Evolutionary conservation across 2,113 vertebrate species (phyloP).

Genomic region (Malaclemys terrapin): DNA sequence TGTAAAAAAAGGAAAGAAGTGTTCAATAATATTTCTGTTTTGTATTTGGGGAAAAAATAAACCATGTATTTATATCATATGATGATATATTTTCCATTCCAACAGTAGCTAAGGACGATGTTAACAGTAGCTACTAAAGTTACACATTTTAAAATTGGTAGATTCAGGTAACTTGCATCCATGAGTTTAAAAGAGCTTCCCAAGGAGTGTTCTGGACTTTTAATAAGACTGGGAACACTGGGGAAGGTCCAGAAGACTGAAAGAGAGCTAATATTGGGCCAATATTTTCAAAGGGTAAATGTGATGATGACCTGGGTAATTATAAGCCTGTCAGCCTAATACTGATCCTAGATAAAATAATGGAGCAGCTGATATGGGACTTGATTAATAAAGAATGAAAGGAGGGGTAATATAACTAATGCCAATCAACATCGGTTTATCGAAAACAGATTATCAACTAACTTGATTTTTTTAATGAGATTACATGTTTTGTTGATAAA

Average conservation of each 20-base stretch:
- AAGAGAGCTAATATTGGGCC: background rate
- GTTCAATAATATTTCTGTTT: background rate
- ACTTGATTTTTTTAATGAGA: too few species aligned
- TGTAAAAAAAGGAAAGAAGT: background rate
- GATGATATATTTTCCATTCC: background rate
- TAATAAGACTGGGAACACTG: background rate
- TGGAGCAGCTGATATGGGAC: background rate
- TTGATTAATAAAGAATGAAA: background rate
- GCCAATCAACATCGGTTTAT: too few species aligned
- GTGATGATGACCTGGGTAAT: background rate
- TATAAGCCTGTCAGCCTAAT: background rate
- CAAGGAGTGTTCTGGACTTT: background rate
- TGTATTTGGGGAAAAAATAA: background rate
- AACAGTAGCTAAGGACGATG: background rate
- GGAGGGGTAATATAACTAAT: too few species aligned
- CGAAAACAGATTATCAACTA: too few species aligned
- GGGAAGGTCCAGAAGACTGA: background rate
- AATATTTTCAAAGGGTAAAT: background rate
- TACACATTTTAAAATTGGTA: background rate
- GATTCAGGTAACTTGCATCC: background rate
- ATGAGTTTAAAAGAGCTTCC: background rate
- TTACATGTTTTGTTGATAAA: too few species aligned
- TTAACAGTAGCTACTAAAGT: background rate
- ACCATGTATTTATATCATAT: background rate
- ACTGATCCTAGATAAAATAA: background rate